A percentile compares a stretch with the other conserved stretches of the same genome.
Conservation (phyloP, 2,113 vertebrate species). For the Zonotrichia leucophrys region DNA sequence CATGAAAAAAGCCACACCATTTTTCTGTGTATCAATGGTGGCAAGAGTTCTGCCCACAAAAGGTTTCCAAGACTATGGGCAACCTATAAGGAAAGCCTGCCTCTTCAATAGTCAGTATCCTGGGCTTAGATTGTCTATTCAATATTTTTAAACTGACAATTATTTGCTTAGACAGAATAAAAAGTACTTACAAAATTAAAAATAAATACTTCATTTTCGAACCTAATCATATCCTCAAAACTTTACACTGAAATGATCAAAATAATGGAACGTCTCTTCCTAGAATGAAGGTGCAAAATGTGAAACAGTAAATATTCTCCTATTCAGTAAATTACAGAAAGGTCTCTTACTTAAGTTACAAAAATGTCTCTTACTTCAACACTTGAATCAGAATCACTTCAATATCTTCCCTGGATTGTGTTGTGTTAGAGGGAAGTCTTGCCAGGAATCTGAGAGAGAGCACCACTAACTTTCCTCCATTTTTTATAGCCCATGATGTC, state of each 20-base stretch:
- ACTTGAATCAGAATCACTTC: background rate
- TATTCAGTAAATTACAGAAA: background rate
- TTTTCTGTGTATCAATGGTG: background rate
- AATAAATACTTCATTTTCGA: background rate
- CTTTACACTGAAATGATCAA: background rate
- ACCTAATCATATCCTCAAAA: background rate
- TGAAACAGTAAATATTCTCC: background rate
- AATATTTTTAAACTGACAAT: background rate
- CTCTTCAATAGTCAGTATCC: background rate
- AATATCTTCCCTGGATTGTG: background rate
- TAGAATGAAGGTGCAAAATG: background rate
- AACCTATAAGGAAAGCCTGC: background rate
- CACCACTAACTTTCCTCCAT: background rate
- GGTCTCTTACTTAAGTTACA: background rate
- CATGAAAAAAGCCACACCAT: fast-evolving
- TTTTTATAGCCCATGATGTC: background rate
- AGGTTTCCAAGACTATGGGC: background rate
- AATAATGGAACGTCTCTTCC: background rate
- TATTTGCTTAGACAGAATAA: background rate
- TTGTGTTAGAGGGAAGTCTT: background rate
- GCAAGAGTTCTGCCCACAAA: background rate
- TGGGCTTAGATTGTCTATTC: background rate
- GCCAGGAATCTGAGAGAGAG: background rate
- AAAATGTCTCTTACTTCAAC: background rate
- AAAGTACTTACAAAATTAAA: background rate